Evolutionary conservation across 2,797 vertebrate species (phyloP).

Genomic region (Myotis myotis): DNA sequence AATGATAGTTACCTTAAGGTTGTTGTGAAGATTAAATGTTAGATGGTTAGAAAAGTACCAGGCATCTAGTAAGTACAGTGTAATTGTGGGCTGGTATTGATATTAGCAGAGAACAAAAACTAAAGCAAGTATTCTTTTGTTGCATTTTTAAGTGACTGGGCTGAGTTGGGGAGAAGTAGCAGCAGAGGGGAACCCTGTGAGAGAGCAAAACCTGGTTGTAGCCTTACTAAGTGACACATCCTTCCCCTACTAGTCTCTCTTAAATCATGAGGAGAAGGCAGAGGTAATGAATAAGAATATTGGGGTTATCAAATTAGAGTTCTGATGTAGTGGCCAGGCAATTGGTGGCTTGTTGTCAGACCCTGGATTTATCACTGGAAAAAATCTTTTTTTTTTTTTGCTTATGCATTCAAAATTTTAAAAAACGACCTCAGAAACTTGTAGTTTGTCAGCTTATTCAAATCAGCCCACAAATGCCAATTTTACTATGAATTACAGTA

Average conservation of each 20-base stretch:
- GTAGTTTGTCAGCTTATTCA: constrained; percentile 26
- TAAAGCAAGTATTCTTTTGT: background rate
- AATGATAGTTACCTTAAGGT: background rate
- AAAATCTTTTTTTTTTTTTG: background rate
- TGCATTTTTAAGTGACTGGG: background rate
- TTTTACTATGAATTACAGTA: constrained; percentile 20
- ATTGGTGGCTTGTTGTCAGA: background rate
- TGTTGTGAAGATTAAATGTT: background rate
- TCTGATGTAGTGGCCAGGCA: background rate
- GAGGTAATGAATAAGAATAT: background rate
- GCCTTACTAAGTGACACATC: background rate
- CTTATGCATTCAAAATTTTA: constrained; percentile 23
- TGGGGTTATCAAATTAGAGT: constrained; percentile 20
- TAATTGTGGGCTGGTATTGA: background rate
- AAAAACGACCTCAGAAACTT: constrained; percentile 38
- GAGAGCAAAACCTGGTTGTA: background rate
- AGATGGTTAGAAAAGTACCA: constrained; percentile 14
- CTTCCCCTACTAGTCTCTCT: background rate
- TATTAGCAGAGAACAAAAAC: background rate
- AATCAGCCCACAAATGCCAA: background rate
- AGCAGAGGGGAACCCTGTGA: background rate
- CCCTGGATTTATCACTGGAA: background rate
- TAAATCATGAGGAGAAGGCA: constrained; percentile 1
- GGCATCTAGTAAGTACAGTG: background rate
- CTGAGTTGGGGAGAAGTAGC: background rate